phyloP scores from a whole-genome alignment of 92 coral and sea anemone genomes.

The Porites cylindrica region DNA sequence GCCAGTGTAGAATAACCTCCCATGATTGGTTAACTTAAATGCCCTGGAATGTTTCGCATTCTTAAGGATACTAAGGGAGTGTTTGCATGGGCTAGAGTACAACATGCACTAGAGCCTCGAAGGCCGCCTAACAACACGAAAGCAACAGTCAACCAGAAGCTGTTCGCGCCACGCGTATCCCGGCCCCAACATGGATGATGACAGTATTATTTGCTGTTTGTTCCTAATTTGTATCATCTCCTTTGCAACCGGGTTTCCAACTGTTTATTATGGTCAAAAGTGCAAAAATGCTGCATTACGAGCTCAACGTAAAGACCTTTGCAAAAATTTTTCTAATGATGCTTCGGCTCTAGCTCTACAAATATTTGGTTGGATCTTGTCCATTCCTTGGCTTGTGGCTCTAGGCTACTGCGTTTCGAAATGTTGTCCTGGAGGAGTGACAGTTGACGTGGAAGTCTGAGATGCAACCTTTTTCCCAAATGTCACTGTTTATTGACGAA shows the following conservation, averaged over 20 bases:
- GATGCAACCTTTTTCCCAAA: neutral
- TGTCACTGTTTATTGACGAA: too few relatives aligned
- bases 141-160: neutral
- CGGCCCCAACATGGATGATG: neutral
- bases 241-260: neutral
- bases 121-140: neutral
- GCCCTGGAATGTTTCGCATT: neutral
- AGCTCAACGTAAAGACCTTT: neutral
- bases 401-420: neutral
- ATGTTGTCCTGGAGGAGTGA: neutral
- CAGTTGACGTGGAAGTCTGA: neutral
- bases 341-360: neutral
- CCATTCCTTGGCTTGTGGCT: neutral
- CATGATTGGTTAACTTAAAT: neutral
- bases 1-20: neutral
- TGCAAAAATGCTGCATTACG: constrained; percentile 3
- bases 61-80: neutral
- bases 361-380: constrained; percentile 1
- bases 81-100: neutral
- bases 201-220: neutral
- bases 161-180: neutral
- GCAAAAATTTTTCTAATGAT: neutral
- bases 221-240: neutral
- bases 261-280: neutral
- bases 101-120: neutral